These are phyloP conservation scores for Gallinago paraguaiae DNA, from an alignment of 2,113 vertebrate genomes.

Conservation along the genomic window DNA sequence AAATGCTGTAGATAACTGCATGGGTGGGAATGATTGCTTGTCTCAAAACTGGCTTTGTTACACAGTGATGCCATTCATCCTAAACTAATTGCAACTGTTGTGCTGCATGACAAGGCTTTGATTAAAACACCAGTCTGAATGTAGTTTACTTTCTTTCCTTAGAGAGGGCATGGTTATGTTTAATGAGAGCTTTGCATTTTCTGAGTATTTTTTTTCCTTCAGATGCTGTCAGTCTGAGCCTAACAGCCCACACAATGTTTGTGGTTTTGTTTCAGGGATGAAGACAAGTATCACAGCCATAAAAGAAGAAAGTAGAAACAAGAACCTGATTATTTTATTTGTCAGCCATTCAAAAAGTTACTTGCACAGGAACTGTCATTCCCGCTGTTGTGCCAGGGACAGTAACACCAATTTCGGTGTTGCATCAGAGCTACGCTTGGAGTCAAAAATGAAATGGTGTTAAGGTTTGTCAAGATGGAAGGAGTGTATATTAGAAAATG, in stretches of 20 bases:
- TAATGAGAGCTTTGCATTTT: not conserved
- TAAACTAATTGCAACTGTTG: not conserved
- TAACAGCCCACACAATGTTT: not conserved
- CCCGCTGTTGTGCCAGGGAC: not conserved
- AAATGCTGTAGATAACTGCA: not conserved
- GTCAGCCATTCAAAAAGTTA: not conserved
- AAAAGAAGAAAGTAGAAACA: constrained; percentile 81
- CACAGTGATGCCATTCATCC: not conserved
- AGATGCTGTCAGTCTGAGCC: not conserved
- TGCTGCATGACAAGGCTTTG: not conserved
- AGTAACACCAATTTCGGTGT: not conserved
- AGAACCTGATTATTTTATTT: not conserved
- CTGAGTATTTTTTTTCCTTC: not conserved
- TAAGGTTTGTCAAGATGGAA: not conserved
- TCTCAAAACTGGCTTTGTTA: not conserved
- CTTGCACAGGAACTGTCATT: not conserved
- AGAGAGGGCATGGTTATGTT: not conserved
- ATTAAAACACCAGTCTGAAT: not conserved
- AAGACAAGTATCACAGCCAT: constrained; percentile 78
- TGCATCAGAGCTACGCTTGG: not conserved
- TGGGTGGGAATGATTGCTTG: not conserved
- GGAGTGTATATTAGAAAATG: not conserved
- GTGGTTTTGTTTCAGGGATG: constrained; percentile 78
- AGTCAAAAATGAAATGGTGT: not conserved
- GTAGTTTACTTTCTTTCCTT: not conserved